Conservation (phyloP, 2,797 vertebrate genomes). For the Cetoscarus ocellatus region DNA sequence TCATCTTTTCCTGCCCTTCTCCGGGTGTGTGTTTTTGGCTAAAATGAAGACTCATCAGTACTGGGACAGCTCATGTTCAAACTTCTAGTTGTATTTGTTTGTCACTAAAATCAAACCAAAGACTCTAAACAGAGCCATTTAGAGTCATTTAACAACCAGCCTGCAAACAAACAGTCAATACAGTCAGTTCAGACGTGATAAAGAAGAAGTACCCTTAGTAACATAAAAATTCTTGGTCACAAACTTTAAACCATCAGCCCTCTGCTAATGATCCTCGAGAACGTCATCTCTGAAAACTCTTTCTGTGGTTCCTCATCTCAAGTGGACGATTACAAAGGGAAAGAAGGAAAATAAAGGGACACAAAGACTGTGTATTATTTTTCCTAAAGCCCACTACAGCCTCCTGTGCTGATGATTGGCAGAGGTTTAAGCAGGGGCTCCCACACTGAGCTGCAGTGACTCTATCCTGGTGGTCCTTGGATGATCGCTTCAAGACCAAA, state of each 20-base stretch:
- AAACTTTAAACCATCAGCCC: slow-evolving; percentile 34
- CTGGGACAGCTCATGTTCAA: not conserved
- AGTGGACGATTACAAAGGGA: slow-evolving; percentile 44
- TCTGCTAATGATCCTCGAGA: slow-evolving; percentile 65
- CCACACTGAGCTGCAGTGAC: slow-evolving; percentile 43
- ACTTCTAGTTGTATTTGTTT: not conserved
- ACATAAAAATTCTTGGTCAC: slow-evolving; percentile 26
- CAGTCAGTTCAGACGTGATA: slow-evolving; percentile 42
- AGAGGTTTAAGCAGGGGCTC: slow-evolving; percentile 23
- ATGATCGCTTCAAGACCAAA: slow-evolving; percentile 71
- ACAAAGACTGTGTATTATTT: slow-evolving; percentile 48
- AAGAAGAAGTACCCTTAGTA: slow-evolving; percentile 3
- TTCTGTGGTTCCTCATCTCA: slow-evolving; percentile 60
- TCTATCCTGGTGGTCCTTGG: slow-evolving; percentile 65
- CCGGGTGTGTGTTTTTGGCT: no score
- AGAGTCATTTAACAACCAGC: not conserved
- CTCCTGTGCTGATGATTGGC: slow-evolving; percentile 56
- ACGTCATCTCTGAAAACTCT: slow-evolving; percentile 45
- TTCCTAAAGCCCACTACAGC: slow-evolving; percentile 25
- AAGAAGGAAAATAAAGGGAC: slow-evolving; percentile 24
- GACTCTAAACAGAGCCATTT: slow-evolving; percentile 4
- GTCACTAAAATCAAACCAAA: no score
- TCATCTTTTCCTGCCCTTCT: slow-evolving; percentile 18
- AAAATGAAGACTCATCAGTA: no score
- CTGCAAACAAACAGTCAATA: slow-evolving; percentile 32